Evolutionary conservation across 1,140 invertebrate species (phyloP).

Genomic region (Tetramorium parvispinum): DNA sequence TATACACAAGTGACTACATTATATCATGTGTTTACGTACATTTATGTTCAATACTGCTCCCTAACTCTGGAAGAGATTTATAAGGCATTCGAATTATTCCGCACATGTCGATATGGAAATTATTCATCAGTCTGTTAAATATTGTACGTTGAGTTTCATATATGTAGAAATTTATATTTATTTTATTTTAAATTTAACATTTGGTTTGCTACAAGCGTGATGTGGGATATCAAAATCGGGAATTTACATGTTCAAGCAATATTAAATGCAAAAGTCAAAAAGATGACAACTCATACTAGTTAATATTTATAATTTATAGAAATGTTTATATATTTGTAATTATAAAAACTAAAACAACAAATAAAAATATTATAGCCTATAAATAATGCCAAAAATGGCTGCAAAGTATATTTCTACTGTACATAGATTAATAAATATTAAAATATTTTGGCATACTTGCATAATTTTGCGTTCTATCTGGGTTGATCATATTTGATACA

Average conservation of each 20-base stretch:
- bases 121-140: slow-evolving; percentile 19
- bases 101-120: slow-evolving; percentile 65
- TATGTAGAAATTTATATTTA: slow-evolving; percentile 4
- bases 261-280: slow-evolving; percentile 60
- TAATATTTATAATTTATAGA: slow-evolving; percentile 46
- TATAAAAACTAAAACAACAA: background rate
- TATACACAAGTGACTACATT: slow-evolving; percentile 53
- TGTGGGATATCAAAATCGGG: background rate
- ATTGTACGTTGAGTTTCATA: background rate
- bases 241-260: slow-evolving; percentile 40
- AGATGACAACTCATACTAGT: slow-evolving; percentile 24
- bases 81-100: slow-evolving; percentile 76
- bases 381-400: background rate
- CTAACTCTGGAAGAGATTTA: slow-evolving; percentile 66
- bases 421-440: background rate
- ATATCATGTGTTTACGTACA: slow-evolving; percentile 43
- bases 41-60: slow-evolving; percentile 30
- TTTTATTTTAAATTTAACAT: background rate
- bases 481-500: slow-evolving; percentile 33
- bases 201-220: background rate
- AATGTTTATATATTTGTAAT: slow-evolving; percentile 18
- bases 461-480: slow-evolving; percentile 28
- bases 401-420: background rate
- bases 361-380: background rate
- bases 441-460: background rate